A percentile compares a stretch with the other conserved stretches of the same genome.
Evolutionary conservation across 2,797 vertebrate species (phyloP).

Genomic region (Myripristis jacobus): DNA sequence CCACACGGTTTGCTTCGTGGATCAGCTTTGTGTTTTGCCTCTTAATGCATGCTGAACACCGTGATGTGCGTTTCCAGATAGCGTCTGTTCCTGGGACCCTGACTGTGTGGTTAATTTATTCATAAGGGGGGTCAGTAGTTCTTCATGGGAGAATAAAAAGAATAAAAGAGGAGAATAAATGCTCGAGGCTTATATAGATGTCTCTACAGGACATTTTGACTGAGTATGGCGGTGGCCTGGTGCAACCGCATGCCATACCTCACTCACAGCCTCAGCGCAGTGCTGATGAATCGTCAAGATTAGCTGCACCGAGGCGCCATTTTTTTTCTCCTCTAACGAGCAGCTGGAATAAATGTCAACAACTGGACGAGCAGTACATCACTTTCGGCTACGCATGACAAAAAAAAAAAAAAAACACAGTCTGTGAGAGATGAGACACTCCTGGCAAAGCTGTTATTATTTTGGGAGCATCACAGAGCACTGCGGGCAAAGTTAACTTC

Average conservation of each 20-base stretch:
- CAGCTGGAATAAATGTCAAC: slow-evolving; percentile 22
- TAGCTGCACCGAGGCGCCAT: not conserved
- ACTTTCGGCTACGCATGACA: slow-evolving; percentile 6
- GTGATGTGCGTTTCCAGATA: slow-evolving; percentile 15
- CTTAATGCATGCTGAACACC: not conserved
- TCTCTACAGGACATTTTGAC: slow-evolving; percentile 2
- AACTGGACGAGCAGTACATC: not conserved
- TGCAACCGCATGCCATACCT: not conserved
- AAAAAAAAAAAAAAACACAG: not conserved
- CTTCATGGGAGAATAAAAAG: slow-evolving; percentile 48
- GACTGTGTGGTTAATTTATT: slow-evolving; percentile 33
- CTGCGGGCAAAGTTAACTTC: slow-evolving; percentile 36
- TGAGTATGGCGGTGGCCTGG: not conserved
- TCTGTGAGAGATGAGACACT: slow-evolving; percentile 14
- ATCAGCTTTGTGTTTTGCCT: slow-evolving; percentile 23
- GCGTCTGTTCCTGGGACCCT: slow-evolving; percentile 9
- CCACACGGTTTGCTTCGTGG: not conserved
- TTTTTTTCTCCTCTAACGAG: slow-evolving; percentile 11
- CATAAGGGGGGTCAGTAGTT: slow-evolving; percentile 42
- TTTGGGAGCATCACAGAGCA: slow-evolving; percentile 14
- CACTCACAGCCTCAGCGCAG: not conserved
- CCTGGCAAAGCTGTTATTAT: slow-evolving; percentile 21
- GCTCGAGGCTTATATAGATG: slow-evolving; percentile 11
- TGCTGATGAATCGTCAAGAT: slow-evolving; percentile 7
- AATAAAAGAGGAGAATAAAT: too few relatives aligned